A percentile compares a stretch with the other conserved stretches of the same genome.
These are phyloP conservation scores for Ariolimax columbianus DNA, from an alignment of 2,888 invertebrate genomes.

Conservation along the genomic window DNA sequence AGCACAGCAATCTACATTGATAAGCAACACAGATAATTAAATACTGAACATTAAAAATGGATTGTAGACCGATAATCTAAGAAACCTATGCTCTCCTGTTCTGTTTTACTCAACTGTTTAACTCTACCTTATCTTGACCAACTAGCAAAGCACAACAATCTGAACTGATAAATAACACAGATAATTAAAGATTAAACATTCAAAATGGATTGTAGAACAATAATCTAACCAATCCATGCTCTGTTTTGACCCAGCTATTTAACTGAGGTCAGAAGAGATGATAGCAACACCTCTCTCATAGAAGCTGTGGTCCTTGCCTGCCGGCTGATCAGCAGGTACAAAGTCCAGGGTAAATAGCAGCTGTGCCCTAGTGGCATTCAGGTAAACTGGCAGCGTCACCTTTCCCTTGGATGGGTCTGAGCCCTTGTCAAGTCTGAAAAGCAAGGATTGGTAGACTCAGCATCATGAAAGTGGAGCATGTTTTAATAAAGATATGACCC, in stretches of 20 bases:
- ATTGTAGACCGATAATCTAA: not conserved
- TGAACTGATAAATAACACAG: no score
- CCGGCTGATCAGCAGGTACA: conserved; percentile 90
- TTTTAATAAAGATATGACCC: not conserved
- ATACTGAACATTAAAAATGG: not conserved
- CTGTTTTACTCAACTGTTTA: conserved; percentile 53
- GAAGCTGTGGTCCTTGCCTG: conserved; percentile 93
- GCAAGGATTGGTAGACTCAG: no score
- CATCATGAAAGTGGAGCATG: no score
- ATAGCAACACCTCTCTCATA: conserved; percentile 99
- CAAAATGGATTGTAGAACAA: no score
- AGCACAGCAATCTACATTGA: not conserved
- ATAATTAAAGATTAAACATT: no score
- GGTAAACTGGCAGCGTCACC: conserved; percentile 95
- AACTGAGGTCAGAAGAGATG: conserved; percentile 86
- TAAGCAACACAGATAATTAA: not conserved
- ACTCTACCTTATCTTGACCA: no score
- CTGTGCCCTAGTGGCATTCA: conserved; percentile 96
- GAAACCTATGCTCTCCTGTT: not conserved
- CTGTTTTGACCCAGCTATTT: conserved; percentile 35
- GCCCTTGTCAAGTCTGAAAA: conserved; percentile 64
- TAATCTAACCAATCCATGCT: no score
- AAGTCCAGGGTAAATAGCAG: conserved; percentile 96
- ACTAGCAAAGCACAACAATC: no score
- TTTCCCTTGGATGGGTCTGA: conserved; percentile 72